Conservation (phyloP, 1,140 invertebrate species). For the Drosophila ogumai region DNA sequence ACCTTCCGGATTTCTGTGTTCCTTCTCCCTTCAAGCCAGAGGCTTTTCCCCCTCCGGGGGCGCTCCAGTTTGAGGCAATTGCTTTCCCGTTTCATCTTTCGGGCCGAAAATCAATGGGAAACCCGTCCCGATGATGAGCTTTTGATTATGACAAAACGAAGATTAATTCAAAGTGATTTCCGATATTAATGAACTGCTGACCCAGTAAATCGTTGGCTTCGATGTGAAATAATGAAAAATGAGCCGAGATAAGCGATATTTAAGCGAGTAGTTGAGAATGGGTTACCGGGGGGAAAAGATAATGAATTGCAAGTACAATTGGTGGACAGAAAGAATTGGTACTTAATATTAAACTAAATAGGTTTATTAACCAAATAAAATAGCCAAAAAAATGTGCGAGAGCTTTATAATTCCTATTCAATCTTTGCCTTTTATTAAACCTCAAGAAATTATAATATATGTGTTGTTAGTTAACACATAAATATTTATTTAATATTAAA, state of each 20-base stretch:
- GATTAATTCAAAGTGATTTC: conserved; percentile 24
- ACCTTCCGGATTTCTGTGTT: conserved; percentile 1
- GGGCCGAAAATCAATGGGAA: conserved; percentile 5
- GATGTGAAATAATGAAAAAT: conserved; percentile 6
- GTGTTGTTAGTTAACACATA: no score
- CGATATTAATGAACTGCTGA: conserved; percentile 26
- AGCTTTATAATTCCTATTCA: background rate
- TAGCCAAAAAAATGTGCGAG: no score
- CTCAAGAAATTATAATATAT: no score
- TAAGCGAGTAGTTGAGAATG: background rate
- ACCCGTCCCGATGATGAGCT: conserved; percentile 13
- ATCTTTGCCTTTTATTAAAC: no score
- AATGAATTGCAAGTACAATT: background rate
- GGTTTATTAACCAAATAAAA: no score
- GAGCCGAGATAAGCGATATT: background rate
- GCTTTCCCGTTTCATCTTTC: conserved; percentile 5
- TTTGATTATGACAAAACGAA: conserved; percentile 37
- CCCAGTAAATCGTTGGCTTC: background rate
- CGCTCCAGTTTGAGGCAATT: conserved; percentile 35
- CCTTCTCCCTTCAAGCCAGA: background rate
- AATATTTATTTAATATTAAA: no score
- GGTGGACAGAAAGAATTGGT: no score
- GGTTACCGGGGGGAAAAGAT: background rate
- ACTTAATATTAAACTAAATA: no score
- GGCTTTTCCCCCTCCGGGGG: background rate